Conservation (phyloP, 2,113 vertebrate genomes). For the Eubucco bourcierii region DNA sequence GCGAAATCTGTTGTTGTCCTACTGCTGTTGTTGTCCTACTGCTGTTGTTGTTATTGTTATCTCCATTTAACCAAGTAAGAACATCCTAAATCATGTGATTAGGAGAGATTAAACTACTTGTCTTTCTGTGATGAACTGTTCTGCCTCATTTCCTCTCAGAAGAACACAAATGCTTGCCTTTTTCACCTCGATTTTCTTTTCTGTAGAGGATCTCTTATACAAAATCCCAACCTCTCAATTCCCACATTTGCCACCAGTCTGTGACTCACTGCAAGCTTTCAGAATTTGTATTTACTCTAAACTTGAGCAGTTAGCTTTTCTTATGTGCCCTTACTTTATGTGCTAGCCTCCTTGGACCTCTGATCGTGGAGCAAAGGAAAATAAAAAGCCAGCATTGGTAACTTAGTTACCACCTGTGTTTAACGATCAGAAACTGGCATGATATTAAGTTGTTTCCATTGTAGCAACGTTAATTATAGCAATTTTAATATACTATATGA, state of each 20-base stretch:
- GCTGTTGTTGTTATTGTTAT: not conserved
- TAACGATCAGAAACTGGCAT: not conserved
- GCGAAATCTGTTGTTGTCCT: not conserved
- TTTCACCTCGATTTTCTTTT: not conserved
- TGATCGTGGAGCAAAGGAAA: not conserved
- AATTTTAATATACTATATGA: not conserved
- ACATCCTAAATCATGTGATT: not conserved
- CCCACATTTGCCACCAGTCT: not conserved
- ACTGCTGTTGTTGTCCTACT: not conserved
- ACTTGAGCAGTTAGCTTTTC: not conserved
- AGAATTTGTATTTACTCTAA: not conserved
- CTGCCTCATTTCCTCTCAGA: not conserved
- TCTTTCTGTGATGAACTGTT: not conserved
- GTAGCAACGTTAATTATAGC: not conserved
- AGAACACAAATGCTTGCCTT: not conserved
- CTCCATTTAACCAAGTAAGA: not conserved
- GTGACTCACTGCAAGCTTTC: not conserved
- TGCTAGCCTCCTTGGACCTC: not conserved
- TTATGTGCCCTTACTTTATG: not conserved
- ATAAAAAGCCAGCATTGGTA: not conserved
- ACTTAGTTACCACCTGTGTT: not conserved
- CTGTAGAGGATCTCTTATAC: not conserved
- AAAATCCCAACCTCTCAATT: not conserved
- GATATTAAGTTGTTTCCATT: not conserved
- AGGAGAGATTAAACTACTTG: not conserved